Percentiles rank a stretch among this genome's conserved stretches.
Evolutionary conservation across 2,113 vertebrate genomes (phyloP).

Genomic region (Podarcis muralis): DNA sequence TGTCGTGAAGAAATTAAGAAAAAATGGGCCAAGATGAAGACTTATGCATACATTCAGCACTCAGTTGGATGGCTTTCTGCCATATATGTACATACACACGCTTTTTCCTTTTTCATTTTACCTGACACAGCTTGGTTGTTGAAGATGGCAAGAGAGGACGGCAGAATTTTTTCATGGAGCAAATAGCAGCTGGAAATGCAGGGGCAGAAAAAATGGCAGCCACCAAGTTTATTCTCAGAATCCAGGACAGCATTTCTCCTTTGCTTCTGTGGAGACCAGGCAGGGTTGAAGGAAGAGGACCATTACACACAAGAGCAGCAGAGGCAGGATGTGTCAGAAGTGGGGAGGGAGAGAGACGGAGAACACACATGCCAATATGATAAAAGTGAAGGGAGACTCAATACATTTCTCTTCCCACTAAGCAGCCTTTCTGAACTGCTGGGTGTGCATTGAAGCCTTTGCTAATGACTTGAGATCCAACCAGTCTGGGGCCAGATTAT

Average conservation of each 20-base stretch:
- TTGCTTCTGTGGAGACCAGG: constrained; percentile 81
- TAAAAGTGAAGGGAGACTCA: neutral
- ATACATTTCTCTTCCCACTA: neutral
- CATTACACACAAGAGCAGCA: neutral
- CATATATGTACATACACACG: neutral
- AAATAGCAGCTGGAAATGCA: constrained; percentile 94
- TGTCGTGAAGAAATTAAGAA: neutral
- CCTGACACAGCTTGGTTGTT: constrained; percentile 86
- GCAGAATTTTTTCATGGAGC: constrained; percentile 98
- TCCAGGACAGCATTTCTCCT: constrained; percentile 98
- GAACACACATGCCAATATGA: neutral
- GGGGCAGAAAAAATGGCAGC: constrained; percentile 95
- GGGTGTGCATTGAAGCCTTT: no score
- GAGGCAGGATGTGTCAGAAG: neutral
- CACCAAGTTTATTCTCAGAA: constrained; percentile 94
- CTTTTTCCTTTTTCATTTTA: constrained; percentile 38
- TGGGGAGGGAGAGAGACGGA: neutral
- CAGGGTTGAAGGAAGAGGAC: neutral
- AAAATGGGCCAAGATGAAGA: neutral
- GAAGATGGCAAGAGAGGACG: constrained; percentile 89
- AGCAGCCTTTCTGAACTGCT: neutral
- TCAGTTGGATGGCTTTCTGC: neutral
- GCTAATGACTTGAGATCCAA: no score
- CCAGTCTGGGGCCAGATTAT: no score
- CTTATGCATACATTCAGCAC: neutral